Base-by-base conservation (phyloP, 2,888 invertebrate genomes). In the Geophilus truncorum region DNA sequence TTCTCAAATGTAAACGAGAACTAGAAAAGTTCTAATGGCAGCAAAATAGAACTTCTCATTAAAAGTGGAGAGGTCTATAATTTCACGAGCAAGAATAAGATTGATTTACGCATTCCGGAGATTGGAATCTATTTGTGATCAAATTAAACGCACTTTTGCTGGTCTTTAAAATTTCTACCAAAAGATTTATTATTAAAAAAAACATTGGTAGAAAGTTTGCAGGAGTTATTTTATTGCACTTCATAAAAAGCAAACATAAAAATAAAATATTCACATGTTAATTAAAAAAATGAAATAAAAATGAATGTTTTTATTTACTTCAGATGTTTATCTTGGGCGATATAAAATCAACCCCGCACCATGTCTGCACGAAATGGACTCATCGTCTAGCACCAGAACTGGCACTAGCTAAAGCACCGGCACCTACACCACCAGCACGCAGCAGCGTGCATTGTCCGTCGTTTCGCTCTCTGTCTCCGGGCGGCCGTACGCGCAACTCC, bases 401-500 rank as follows among this genome's bases (percentile, higher is more conserved):
- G 18, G 51, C 51, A 18, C 40, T 40, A 2, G 40, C 12, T 4
- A 32, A 32, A 32, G 45, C 45, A 21, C 70, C 9, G 10, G 70
- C 70, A 70, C 12, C 25, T 70, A 70, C 28, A 28, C 70, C 25
- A 70, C 12, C 70, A 70, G 70, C 70, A 15, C 25, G 25, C 70
- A 70, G 70, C 70, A 70, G 70, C 12, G 70, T 28, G 70, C 70
- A 28, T 70, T 70, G 70, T 70, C 70, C 70, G 70, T 70, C 28
- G 70, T 70, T 70, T 70, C 70, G 25, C 70, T 70, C 25, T 70
- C 70, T 70, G 70, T 77, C 77, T 36, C 77, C 77, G 34, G 77
- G 36, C 77, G 77, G 77, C 77, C 77, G 77, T 77, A 36, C 77
- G 77, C 77, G 36, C 77, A 36, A 70, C 77, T 78, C 51, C 62